These are phyloP conservation scores for Cynoglossus semilaevis DNA, from an alignment of 2,113 vertebrate species.

Conservation along the genomic window DNA sequence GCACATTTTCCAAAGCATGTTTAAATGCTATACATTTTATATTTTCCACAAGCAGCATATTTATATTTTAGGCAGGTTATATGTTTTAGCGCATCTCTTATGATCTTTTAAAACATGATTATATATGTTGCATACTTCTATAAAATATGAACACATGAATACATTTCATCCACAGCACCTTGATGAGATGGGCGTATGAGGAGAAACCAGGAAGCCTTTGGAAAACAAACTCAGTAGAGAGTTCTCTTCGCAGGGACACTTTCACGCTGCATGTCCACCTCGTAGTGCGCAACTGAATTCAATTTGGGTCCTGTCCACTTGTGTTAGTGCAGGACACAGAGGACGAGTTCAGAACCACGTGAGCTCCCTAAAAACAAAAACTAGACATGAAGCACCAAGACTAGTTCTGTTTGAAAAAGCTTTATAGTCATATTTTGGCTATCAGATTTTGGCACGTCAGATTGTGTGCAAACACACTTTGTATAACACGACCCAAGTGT, in stretches of 20 bases:
- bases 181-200: slow-evolving; percentile 50
- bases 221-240: slow-evolving; percentile 16
- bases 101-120: too few relatives aligned
- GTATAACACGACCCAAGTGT: background rate
- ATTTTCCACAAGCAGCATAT: too few relatives aligned
- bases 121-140: too few relatives aligned
- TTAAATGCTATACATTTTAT: too few relatives aligned
- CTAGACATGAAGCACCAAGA: slow-evolving; percentile 26
- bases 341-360: slow-evolving; percentile 48
- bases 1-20: too few relatives aligned
- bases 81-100: too few relatives aligned
- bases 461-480: background rate
- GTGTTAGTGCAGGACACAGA: slow-evolving; percentile 21
- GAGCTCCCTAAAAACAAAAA: slow-evolving; percentile 31
- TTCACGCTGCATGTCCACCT: background rate
- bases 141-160: too few relatives aligned
- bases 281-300: slow-evolving; percentile 48
- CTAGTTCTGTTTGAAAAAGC: slow-evolving; percentile 16
- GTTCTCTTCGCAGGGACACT: slow-evolving; percentile 6
- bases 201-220: slow-evolving; percentile 17
- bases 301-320: slow-evolving; percentile 5
- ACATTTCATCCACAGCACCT: too few relatives aligned
- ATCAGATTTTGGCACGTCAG: background rate
- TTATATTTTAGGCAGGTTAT: too few relatives aligned
- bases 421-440: background rate